Conservation (phyloP, 2,113 vertebrate species). For the Carettochelys insculpta region DNA sequence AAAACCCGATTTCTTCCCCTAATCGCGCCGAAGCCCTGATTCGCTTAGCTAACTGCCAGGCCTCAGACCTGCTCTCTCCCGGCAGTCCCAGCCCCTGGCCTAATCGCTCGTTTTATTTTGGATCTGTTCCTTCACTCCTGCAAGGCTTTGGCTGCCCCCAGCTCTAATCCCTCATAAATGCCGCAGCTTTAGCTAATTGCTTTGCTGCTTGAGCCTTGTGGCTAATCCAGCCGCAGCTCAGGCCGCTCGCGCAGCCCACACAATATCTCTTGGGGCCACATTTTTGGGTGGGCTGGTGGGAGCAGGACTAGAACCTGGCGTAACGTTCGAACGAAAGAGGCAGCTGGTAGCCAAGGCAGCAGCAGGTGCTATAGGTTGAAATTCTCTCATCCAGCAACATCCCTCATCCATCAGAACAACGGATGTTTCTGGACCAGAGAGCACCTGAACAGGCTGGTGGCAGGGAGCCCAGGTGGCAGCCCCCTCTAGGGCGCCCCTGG, state of each 20-base stretch:
- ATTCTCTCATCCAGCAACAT: too few species aligned
- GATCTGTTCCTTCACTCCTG: accelerated
- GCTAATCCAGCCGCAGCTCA: constrained; percentile 32
- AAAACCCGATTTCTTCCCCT: constrained; percentile 60
- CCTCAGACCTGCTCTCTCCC: constrained; percentile 35
- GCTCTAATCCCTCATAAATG: not conserved
- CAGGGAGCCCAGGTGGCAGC: too few species aligned
- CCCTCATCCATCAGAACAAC: too few species aligned
- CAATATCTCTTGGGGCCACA: not conserved
- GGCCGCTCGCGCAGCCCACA: not conserved
- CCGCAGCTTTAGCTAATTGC: constrained; percentile 20
- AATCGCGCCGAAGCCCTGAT: constrained; percentile 27
- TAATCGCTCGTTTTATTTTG: not conserved
- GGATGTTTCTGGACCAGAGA: too few species aligned
- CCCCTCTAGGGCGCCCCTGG: too few species aligned
- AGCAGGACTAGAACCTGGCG: not conserved
- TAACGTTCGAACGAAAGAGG: not conserved
- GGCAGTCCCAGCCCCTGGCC: not conserved
- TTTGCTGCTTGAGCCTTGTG: not conserved
- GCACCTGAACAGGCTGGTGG: too few species aligned
- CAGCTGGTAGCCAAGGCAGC: too few species aligned
- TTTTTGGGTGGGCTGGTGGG: not conserved
- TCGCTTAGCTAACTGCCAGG: constrained; percentile 35
- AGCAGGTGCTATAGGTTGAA: too few species aligned
- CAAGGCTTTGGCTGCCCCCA: not conserved